phyloP scores from a whole-genome alignment of 1,140 invertebrate species.

The Cotesia vestalis region DNA sequence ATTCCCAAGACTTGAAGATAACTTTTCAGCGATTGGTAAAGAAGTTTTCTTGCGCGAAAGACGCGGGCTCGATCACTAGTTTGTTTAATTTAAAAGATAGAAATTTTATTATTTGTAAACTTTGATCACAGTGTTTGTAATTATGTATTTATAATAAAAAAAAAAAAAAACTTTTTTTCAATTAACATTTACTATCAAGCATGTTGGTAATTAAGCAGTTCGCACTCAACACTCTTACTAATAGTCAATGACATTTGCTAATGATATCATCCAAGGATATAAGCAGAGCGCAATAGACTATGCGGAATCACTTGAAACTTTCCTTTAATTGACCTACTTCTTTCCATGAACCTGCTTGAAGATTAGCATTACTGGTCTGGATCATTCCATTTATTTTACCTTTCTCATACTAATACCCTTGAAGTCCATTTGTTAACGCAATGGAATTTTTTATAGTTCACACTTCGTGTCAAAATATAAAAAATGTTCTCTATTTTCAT shows the following conservation, averaged over 20 bases:
- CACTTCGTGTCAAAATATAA: neutral
- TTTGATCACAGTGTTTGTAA: too few species aligned
- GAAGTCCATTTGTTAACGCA: neutral
- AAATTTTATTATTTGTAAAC: too few species aligned
- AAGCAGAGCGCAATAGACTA: neutral
- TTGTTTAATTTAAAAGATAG: too few species aligned
- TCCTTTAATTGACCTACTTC: slow-evolving; percentile 24
- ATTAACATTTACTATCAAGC: too few species aligned
- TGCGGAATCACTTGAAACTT: slow-evolving; percentile 22
- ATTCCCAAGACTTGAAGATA: too few species aligned
- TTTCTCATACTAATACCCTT: neutral
- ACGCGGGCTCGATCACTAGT: neutral
- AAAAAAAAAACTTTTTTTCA: too few species aligned
- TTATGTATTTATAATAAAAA: too few species aligned
- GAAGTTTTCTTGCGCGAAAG: neutral
- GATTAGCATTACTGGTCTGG: neutral
- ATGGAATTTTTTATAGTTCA: neutral
- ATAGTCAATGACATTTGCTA: neutral
- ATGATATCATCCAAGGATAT: neutral
- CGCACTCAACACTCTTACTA: too few species aligned
- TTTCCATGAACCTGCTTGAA: slow-evolving; percentile 9
- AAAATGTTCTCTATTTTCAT: neutral
- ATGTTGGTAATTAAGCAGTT: too few species aligned
- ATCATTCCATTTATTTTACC: neutral
- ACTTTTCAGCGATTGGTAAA: neutral